Base-by-base conservation (phyloP, 2,888 invertebrate genomes). In the Nomada hirtipes region DNA sequence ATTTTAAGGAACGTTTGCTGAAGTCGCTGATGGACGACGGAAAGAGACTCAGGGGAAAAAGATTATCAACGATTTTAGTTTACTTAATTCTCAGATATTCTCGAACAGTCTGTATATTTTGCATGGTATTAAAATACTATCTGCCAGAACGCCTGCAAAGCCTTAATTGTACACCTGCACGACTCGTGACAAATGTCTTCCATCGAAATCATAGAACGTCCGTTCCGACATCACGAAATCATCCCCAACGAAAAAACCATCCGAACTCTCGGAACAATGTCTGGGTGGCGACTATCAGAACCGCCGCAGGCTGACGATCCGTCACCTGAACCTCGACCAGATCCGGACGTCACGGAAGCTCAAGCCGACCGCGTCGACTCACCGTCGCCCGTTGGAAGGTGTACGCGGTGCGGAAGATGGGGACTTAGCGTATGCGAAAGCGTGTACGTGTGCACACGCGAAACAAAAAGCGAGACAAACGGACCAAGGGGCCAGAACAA, bases 301-400 rank as follows among this genome's bases (percentile, higher is more conserved):
- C 77, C 88, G 90, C 89, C 89, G 87, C 86, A 82, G 87, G 90
- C 85, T 86, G 89, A 89, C 89, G 85, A 90, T 90, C 88, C 84
- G 90, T 91, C 90, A 89, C 89, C 85, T 71, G 59, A 84, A 1
- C 15, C 55, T 47, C 55, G 59, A 70, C 15, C 13, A 4, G 9
- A 26, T 50, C 74, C 61, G 79, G 70, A 80, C 82, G 78, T 86
- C 84, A 79, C 86, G 81, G 83, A 88, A 88, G 71, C 86, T 64
- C 65, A 70, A 67, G 82, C 79, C 74, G 79, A 77, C 68, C 64
- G 50, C 76, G 71, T 79, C 81, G 87, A 88, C 77, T 86, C 88
- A 87, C 85, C 82, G 53, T 2, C 64, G 72, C 53, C 63, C 70
- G 74, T 60, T 50, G 84, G 79, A 83, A 86, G 47, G 71, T 80